Evolutionary conservation across 2,113 vertebrate species (phyloP), one percentile per base, ranked within the genome.

Genomic region (human (Homo sapiens)): DNA sequence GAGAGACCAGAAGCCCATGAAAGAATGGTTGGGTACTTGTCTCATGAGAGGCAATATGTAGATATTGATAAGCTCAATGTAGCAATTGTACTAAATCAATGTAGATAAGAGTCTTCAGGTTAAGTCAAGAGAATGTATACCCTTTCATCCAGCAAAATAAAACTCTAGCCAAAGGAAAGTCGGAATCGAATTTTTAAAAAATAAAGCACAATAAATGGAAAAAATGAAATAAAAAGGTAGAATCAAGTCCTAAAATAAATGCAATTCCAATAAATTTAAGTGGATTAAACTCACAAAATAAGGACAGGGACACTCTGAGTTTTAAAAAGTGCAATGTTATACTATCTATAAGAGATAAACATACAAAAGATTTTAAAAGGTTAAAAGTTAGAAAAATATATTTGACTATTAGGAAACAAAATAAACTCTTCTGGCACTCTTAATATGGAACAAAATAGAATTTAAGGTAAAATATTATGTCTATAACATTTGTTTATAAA

Each of bases 371-470:
- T 82, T 57, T 70, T n/a, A 55, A 90, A 79, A 20, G 22, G 6
- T 80, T 52, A 35, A 64, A 66, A 86, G 27, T 78, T 86, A 40
- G 16, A 64, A 92, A 92, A 76, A 40, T n/a, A 83, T 61, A 76
- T 18, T 45, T 83, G 35, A 38, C 50, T 45, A 66, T 70, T n/a
- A 66, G 23, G 11, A 93, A 85, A 50, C 70, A 85, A 50, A 92
- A 35, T 50, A 93, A 76, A 89, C 5, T 30, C 6, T 25, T 57
- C 10, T 45, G n/a, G 48, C 14, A n/a, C 55, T 57, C 22, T 70
- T 70, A 93, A 86, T 80, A 57, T 93, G 70, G 48, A 85, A 70
- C 59, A 93, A 66, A 79, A 87, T 78, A 76, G 61, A 87, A 72
- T 59, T 57, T 70, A 79, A 70, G 30, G 30, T 66, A 79, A 80